Evolutionary conservation across 2,888 invertebrate species (phyloP).

Genomic region (Mythimna pallens): DNA sequence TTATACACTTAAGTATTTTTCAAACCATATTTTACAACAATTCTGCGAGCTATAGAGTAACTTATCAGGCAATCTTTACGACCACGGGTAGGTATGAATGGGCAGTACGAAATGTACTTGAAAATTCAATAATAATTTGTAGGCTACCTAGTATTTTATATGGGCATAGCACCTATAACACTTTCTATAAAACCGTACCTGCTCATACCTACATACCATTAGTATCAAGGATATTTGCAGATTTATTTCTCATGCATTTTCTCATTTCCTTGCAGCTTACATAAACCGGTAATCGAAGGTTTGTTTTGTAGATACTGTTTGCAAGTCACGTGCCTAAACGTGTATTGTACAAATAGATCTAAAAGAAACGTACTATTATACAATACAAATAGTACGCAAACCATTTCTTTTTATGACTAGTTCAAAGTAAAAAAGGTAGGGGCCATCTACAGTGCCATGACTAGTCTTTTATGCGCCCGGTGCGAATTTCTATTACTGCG

Average conservation of each 20-base stretch:
- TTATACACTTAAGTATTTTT: neutral
- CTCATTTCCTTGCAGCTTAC: conserved; percentile 42
- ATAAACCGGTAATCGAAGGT: conserved; percentile 50
- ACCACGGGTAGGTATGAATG: conserved; percentile 8
- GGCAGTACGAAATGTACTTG: conserved; percentile 8
- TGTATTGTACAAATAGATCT: conserved; percentile 9
- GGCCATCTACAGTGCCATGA: no score
- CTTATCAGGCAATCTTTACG: conserved; percentile 12
- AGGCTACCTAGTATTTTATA: no score
- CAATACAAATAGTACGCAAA: neutral
- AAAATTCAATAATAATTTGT: conserved; percentile 12
- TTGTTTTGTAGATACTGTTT: conserved; percentile 37
- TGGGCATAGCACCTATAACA: neutral
- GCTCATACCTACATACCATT: neutral
- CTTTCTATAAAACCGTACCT: neutral
- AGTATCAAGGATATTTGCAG: conserved; percentile 17
- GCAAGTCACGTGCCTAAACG: conserved; percentile 38
- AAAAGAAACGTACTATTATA: conserved; percentile 2
- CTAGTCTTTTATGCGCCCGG: no score
- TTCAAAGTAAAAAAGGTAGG: neutral
- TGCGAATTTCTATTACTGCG: no score
- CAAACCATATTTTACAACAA: neutral
- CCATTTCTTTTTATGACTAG: conserved; percentile 1
- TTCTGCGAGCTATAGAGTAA: neutral
- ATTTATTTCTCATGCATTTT: conserved; percentile 33